Evolutionary conservation across 2,113 vertebrate species (phyloP).

Genomic region (Actenoides hombroni): DNA sequence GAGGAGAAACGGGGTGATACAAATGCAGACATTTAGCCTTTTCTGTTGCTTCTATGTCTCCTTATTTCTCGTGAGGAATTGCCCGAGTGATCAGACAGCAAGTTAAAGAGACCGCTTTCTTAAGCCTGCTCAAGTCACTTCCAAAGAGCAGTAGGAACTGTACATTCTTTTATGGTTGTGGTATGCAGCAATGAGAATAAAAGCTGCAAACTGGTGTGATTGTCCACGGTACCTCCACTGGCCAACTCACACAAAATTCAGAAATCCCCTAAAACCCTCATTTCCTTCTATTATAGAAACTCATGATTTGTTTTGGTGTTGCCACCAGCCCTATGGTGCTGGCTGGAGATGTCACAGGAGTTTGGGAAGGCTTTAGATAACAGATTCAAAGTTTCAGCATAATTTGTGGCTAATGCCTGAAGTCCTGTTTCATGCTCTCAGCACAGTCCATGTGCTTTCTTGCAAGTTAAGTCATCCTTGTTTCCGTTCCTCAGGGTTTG

Average conservation of each 20-base stretch:
- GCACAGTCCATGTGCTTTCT: neutral
- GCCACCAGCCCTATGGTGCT: neutral
- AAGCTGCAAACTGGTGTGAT: neutral
- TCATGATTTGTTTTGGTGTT: neutral
- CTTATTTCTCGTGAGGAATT: neutral
- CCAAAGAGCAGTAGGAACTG: neutral
- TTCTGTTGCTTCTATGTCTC: neutral
- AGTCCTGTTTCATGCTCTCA: neutral
- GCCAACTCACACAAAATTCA: fast-evolving
- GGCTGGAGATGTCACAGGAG: neutral
- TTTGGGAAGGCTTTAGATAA: neutral
- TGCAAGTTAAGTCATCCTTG: neutral
- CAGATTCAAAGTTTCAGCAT: neutral
- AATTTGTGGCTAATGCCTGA: neutral
- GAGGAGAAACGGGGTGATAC: neutral
- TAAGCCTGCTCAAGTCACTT: neutral
- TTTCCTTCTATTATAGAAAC: neutral
- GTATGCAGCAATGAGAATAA: neutral
- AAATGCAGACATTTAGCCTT: neutral
- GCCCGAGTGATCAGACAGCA: neutral
- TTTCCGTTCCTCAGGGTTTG: neutral
- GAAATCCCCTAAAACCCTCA: fast-evolving
- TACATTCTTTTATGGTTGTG: neutral
- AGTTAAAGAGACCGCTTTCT: neutral
- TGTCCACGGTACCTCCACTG: fast-evolving